Conservation (phyloP, 2,888 invertebrate genomes). For the Platynereis dumerilii region DNA sequence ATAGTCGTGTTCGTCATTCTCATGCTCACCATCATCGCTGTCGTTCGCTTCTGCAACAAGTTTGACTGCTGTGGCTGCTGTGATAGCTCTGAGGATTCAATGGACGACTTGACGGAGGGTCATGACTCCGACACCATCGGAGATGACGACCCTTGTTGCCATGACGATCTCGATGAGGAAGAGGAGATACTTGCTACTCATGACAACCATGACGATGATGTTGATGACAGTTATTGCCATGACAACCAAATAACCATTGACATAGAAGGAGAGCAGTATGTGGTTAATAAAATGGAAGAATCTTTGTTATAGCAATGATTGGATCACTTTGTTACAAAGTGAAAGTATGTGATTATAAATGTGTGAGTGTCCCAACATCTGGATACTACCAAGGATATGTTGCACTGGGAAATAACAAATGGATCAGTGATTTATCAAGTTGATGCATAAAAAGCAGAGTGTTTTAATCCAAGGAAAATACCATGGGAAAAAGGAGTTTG, state of each 20-base stretch:
- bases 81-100: constrained; percentile 16
- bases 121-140: constrained; percentile 20
- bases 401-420: no score
- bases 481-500: no score
- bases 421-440: no score
- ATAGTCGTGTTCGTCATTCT: constrained; percentile 27
- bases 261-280: constrained; percentile 25
- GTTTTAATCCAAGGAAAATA: no score
- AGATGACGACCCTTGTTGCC: constrained; percentile 16
- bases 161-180: constrained; percentile 21
- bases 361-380: no score
- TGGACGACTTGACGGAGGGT: constrained; percentile 22
- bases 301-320: constrained; percentile 22
- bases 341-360: no score
- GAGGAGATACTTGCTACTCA: constrained; percentile 13
- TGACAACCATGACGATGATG: constrained; percentile 18
- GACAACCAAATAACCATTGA: constrained; percentile 20
- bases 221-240: constrained; percentile 12
- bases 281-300: constrained; percentile 28
- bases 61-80: constrained; percentile 25
- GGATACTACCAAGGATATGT: no score
- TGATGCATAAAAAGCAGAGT: no score
- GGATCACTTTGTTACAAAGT: background rate
- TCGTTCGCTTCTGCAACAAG: constrained; percentile 25
- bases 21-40: constrained; percentile 18